phyloP scores from a whole-genome alignment of 2,113 vertebrate species.

The Micromys minutus region DNA sequence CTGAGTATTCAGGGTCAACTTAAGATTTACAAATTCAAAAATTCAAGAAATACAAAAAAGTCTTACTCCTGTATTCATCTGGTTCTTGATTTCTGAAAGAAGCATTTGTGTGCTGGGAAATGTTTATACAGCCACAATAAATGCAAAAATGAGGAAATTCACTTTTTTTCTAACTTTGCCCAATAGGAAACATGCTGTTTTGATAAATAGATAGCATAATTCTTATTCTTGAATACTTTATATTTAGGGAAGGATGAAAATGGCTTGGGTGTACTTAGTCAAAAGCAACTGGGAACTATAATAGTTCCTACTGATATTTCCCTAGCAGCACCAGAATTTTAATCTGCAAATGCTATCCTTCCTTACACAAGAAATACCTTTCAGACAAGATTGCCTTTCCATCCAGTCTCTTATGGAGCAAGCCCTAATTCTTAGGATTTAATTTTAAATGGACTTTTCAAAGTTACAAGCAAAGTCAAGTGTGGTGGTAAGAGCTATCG shows the following conservation, averaged over 20 bases:
- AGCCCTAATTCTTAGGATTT: constrained; percentile 61
- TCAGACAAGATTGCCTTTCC: constrained; percentile 48
- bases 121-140: constrained; percentile 52
- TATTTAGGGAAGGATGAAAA: background rate
- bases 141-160: background rate
- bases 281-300: constrained; percentile 22
- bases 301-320: constrained; percentile 33
- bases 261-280: background rate
- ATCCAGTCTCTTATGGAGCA: constrained; percentile 2
- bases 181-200: constrained; percentile 68
- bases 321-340: constrained; percentile 28
- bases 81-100: constrained; percentile 58
- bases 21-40: constrained; percentile 50
- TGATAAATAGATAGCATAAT: constrained; percentile 42
- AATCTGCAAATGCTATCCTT: constrained; percentile 4
- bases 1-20: constrained; percentile 67
- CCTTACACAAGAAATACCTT: background rate
- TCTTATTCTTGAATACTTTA: constrained; percentile 62
- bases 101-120: constrained; percentile 26
- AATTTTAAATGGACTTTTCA: constrained; percentile 64
- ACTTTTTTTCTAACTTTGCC: constrained; percentile 62
- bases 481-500: too few species aligned
- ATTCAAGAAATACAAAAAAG: constrained; percentile 75
- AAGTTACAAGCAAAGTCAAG: constrained; percentile 30
- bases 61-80: constrained; percentile 71